These are phyloP conservation scores for Osedax frankpressi DNA, from an alignment of 2,888 invertebrate species.

Conservation along the genomic window DNA sequence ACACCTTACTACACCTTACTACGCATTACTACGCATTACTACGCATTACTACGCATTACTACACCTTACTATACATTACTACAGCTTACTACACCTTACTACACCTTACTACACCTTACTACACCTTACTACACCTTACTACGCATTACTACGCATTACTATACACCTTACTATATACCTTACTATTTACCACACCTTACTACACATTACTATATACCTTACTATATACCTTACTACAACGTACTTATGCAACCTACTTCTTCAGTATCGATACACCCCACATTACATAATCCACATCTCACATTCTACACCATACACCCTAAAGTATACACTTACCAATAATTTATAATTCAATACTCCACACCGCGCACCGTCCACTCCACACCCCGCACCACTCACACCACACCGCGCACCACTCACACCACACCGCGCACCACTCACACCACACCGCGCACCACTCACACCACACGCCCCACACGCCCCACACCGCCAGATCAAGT, in stretches of 20 bases:
- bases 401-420: neutral
- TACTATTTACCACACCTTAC: neutral
- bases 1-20: neutral
- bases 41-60: too few species aligned
- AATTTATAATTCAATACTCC: too few species aligned
- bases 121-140: neutral
- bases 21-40: too few species aligned
- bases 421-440: neutral
- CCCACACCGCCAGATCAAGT: constrained; percentile 28
- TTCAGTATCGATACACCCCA: neutral
- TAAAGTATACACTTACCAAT: too few species aligned
- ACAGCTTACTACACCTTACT: too few species aligned
- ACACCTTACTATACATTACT: too few species aligned
- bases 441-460: neutral
- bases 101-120: too few species aligned
- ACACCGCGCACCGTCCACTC: neutral
- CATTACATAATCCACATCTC: neutral
- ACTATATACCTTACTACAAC: neutral
- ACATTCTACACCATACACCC: neutral
- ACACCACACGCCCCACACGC: neutral
- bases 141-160: neutral
- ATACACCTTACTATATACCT: neutral
- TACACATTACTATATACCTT: too few species aligned
- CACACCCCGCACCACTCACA: neutral
- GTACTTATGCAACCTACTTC: neutral